These are phyloP conservation scores for Adelognathus sp. DNA, from an alignment of 2,888 invertebrate species.

Conservation along the genomic window DNA sequence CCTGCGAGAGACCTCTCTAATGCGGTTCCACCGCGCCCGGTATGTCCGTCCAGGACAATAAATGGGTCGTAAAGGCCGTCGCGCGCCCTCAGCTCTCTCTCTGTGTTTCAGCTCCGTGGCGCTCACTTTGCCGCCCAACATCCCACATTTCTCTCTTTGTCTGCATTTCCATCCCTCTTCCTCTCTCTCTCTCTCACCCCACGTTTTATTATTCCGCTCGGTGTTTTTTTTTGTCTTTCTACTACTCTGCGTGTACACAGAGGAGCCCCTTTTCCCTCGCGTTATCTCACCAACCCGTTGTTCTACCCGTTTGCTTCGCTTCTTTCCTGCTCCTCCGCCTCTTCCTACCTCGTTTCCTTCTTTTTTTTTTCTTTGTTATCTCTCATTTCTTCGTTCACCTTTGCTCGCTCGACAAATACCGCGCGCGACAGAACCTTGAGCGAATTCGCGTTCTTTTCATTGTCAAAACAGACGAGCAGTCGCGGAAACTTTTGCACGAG, in stretches of 20 bases:
- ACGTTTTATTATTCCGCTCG: conserved; percentile 8
- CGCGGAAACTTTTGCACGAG: no score
- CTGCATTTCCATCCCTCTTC: neutral
- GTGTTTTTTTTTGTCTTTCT: neutral
- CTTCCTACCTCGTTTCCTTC: neutral
- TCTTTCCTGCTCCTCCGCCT: neutral
- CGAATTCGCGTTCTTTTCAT: conserved; percentile 1
- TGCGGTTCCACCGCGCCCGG: conserved; percentile 47
- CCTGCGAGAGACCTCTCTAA: conserved; percentile 47
- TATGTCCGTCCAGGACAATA: conserved; percentile 57
- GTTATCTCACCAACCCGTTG: conserved; percentile 42
- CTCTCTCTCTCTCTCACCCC: neutral
- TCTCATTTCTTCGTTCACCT: neutral
- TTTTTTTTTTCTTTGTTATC: no score
- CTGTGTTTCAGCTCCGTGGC: neutral
- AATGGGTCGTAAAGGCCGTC: conserved; percentile 59
- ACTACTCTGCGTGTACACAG: conserved; percentile 23
- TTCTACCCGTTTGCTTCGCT: conserved; percentile 33
- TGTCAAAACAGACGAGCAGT: conserved; percentile 11
- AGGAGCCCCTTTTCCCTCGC: conserved; percentile 17
- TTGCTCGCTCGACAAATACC: conserved; percentile 1
- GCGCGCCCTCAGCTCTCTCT: conserved; percentile 10
- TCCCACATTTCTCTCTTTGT: conserved; percentile 22
- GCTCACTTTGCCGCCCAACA: neutral
- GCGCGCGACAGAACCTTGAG: neutral